Evolutionary conservation across 2,888 invertebrate species (phyloP), one percentile per base, ranked within the genome.

Genomic region (Tetrapedia diversipes): DNA sequence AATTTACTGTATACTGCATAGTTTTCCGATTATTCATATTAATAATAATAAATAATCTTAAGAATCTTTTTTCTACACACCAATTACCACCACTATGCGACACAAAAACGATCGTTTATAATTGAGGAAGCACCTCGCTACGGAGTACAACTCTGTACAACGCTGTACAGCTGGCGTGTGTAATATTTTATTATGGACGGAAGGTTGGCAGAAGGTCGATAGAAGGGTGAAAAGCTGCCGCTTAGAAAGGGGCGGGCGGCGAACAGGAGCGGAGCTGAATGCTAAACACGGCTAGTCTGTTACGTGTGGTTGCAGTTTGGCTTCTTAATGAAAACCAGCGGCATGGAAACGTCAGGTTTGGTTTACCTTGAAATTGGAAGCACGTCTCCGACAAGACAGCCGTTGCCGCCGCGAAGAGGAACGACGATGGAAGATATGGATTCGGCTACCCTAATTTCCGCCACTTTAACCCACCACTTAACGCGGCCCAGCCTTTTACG

Each of bases 281-380:
- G 81, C 80, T 84, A 86, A 86, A 80, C 86, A 80, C 79, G 81
- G 77, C 73, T 67, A 79, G 83, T 85, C 83, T 72, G 86, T 80
- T 85, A 85, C 84, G 80, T 74, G 80, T 80, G 82, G 84, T 84
- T 77, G 70, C 82, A 76, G 71, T 69, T 72, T 66, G 71, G 77
- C 78, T 78, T 77, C 86, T 83, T 86, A 86, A 86, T 86, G 86
- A 86, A 85, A 86, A 82, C 68, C 82, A 85, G 80, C 82, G 73
- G 80, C 75, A 78, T 80, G 80, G 82, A 85, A 85, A 84, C 80
- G 80, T 84, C 84, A 81, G 72, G 80, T 80, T 80, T 76, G 80
- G 82, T 84, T 84, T 80, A 77, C 83, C 80, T 80, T 84, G 78
- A 84, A 84, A 84, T 78, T 84, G 77, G 82, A 81, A 72, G 79